Base-by-base conservation (phyloP, 2,113 vertebrate species). In the Circaetus cinerascens region DNA sequence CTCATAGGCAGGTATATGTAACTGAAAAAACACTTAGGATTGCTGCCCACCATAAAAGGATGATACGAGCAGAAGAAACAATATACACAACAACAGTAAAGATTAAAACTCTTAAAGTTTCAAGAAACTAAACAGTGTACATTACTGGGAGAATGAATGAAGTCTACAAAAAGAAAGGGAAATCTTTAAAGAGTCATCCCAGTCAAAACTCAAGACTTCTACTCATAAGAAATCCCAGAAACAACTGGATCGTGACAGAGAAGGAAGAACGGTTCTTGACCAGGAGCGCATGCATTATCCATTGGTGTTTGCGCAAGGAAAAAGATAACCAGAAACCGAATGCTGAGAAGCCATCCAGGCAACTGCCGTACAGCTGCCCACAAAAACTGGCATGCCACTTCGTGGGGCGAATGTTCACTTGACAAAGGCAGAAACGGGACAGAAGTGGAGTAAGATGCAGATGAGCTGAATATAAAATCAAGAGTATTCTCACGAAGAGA, bases 331-430 rank as follows among this genome's bases (percentile, higher is more conserved):
- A 80, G 34, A 41, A 56, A 15, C 4, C 0, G 0, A 50, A 18
- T 4, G 23, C 10, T 21, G 67, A 88, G 30, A 88, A 62, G 27
- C 29, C n/a, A 51, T 6, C 21, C 62, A 68, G 27, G 29, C 55
- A 93, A 36, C 30, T 55, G 32, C 20, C 21, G 29, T 5, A 27
- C 5, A 67, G 56, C 7, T 50, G 22, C 59, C 38, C 29, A 60
- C n/a, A 81, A 63, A 36, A 84, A 22, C 22, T 5, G 19, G 23
- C 21, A 69, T 4, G 5, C 9, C 13, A 7, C 36, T 48, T 43
- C 1, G 12, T 2, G 30, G 25, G 26, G 73, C 8, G 1, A 45
- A 40, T 0, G 2, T 21, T 43, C 2, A 2, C 20, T 50, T 57
- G n/a, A 69, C 25, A 30, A 34, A 73, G 53, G 43, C 29, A 77